Evolutionary conservation across 2,113 vertebrate species (phyloP), one percentile per base, ranked within the genome.

Genomic region (Nothobranchius furzeri): DNA sequence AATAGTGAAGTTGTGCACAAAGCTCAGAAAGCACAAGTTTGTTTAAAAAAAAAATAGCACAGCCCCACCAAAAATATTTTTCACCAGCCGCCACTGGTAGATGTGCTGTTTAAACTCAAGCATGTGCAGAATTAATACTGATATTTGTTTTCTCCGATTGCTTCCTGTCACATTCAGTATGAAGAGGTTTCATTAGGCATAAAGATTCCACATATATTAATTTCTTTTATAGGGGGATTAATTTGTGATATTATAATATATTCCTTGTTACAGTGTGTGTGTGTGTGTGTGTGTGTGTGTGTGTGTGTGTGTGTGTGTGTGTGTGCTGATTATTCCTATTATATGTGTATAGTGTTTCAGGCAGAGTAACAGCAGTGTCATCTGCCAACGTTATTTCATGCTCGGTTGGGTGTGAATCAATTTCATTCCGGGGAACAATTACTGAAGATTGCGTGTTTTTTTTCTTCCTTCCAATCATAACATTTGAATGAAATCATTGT

Each of bases 321-420:
- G 89, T 83, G 82, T 88, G 85, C 89, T 90, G 88, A 93, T 91
- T 88, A 89, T 88, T 86, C 72, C 78, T 87, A 90, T 91, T 92
- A 91, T 88, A 92, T 77, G 72, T 70, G 72, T 88, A 82, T 86
- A 89, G 86, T 91, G 88, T 92, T 90, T 78, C 84, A 86, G 84
- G 79, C 87, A 83, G 86, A 81, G 88, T 90, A 87, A 85, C 88
- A 88, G 86, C 89, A 87, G 83, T 91, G 91, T 91, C 89, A 92
- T 92, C 91, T 91, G 90, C 91, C 91, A 92, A 86, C 91, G 89
- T 91, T 91, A 93, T 93, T 93, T 92, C 91, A 94, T 85, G 91
- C 92, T 93, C 85, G 65, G 86, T 82, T 91, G 87, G 86, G 85
- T 91, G 90, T 91, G 90, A 93, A 93, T 94, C 92, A 92, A 89